Conservation (phyloP, 2,113 vertebrate genomes). For the Tinamus guttatus region DNA sequence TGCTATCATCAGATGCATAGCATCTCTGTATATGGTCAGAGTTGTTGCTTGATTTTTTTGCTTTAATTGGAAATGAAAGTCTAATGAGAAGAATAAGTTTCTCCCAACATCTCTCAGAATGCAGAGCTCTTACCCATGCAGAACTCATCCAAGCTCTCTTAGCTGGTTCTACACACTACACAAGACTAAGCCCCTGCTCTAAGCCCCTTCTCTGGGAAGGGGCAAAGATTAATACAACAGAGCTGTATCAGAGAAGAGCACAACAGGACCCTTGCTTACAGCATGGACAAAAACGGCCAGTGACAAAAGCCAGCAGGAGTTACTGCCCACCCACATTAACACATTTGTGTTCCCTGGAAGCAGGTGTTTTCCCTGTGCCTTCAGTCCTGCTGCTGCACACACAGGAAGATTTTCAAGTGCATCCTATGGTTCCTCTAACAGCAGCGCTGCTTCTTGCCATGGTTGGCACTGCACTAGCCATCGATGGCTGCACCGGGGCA, state of each 20-base stretch:
- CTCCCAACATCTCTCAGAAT: neutral
- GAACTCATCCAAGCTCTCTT: neutral
- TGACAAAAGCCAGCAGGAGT: constrained; percentile 8
- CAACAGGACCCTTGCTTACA: neutral
- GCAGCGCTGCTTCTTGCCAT: neutral
- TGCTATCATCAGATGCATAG: neutral
- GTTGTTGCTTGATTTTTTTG: neutral
- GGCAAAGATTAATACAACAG: neutral
- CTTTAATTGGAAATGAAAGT: neutral
- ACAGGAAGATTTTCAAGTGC: neutral
- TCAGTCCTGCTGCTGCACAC: neutral
- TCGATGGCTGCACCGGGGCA: neutral
- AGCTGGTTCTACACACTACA: neutral
- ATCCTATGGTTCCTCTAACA: neutral
- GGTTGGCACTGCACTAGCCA: neutral
- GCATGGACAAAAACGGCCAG: neutral
- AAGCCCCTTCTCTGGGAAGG: neutral
- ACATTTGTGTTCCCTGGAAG: neutral
- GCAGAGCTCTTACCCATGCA: neutral
- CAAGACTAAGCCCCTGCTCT: neutral
- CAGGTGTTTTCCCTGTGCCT: neutral
- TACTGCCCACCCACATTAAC: neutral
- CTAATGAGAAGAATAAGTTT: neutral
- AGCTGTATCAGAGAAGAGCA: constrained; percentile 12
- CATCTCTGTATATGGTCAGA: neutral